Base-by-base conservation (phyloP, 2,797 vertebrate species). In the Buphagus erythrorhynchus region DNA sequence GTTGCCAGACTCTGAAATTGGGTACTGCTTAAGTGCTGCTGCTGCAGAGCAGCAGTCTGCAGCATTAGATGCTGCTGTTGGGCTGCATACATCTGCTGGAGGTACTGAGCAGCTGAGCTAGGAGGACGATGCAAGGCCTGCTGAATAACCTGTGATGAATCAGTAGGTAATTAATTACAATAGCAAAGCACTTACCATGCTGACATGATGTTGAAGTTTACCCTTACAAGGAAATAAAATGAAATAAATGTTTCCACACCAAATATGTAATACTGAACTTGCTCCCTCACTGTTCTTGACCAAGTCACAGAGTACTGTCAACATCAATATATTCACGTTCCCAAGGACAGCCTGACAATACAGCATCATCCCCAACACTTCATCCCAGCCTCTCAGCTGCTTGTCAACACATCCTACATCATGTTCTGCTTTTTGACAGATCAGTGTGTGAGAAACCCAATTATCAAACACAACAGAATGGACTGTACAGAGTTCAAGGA, bases 21-120 rank as follows among this genome's bases (percentile, higher is more conserved):
- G 57, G 98, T 97, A 96, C 98, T 98, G 97, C 98, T 98, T 57
- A 98, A 93, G 77, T 98, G 98, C 97, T 99, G 99, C 97, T 99
- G 99, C 96, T 99, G 99, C 82, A 99, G 97, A 62, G 99, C 99
- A 26, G 99, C 99, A 2, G 99, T 99, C 96, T 99, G 99, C 87
- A 99, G 98, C 98, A 99, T 99, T 72, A 99, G 96, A 97, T 99
- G 99, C 96, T 99, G 99, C 97, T 99, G 99, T 91, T 99, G 99
- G 43, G 99, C 99, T 12, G 99, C 98, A 4, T 99, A 99, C 99
- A 99, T 99, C 97, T 99, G 99, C 97, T 99, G 99, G 73, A 99
- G 98, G 95, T 99, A 99, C 97, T 99, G 99, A 65, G 99, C 99
- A 13, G 99, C 99, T 84, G 99, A 99, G 97, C 98, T 99, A 92